phyloP scores from a whole-genome alignment of 2,888 invertebrate species.

The Copidosoma aretas region DNA sequence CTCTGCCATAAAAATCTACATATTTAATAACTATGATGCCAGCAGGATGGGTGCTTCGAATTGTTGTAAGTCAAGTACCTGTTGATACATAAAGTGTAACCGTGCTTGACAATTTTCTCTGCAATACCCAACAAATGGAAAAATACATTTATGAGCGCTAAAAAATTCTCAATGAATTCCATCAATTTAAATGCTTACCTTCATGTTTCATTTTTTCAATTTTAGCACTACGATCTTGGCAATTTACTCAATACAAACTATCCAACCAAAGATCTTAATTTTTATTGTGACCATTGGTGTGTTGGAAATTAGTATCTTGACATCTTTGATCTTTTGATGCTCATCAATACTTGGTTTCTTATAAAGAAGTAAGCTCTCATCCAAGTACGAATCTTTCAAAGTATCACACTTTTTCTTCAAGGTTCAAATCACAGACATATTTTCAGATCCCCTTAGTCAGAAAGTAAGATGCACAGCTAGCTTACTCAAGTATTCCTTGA shows the following conservation, averaged over 20 bases:
- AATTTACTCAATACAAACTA: conserved; percentile 90
- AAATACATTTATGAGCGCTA: neutral
- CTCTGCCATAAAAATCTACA: conserved; percentile 99
- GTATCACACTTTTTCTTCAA: conserved; percentile 96
- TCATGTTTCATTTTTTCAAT: conserved; percentile 99
- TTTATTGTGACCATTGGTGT: conserved; percentile 99
- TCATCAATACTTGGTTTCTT: conserved; percentile 98
- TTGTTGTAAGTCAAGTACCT: conserved; percentile 99
- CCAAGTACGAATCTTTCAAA: conserved; percentile 93
- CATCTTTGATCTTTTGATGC: conserved; percentile 93
- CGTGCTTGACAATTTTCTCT: conserved; percentile 91
- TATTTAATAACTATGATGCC: conserved; percentile 99
- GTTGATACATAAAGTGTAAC: conserved; percentile 98
- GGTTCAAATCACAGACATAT: conserved; percentile 94
- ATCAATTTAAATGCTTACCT: conserved; percentile 57
- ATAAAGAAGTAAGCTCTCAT: conserved; percentile 92
- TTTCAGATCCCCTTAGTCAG: conserved; percentile 93
- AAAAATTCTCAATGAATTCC: too few relatives aligned
- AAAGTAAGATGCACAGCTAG: conserved; percentile 95
- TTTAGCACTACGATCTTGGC: conserved; percentile 97
- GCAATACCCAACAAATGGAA: conserved; percentile 78
- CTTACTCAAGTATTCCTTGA: conserved; percentile 95
- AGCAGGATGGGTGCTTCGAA: conserved; percentile 96
- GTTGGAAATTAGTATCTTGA: conserved; percentile 96
- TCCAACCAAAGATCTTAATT: conserved; percentile 95